Percentiles rank a stretch among this genome's conserved stretches.
Evolutionary conservation across 2,888 invertebrate genomes (phyloP).

Genomic region (Deilephila elpenor): DNA sequence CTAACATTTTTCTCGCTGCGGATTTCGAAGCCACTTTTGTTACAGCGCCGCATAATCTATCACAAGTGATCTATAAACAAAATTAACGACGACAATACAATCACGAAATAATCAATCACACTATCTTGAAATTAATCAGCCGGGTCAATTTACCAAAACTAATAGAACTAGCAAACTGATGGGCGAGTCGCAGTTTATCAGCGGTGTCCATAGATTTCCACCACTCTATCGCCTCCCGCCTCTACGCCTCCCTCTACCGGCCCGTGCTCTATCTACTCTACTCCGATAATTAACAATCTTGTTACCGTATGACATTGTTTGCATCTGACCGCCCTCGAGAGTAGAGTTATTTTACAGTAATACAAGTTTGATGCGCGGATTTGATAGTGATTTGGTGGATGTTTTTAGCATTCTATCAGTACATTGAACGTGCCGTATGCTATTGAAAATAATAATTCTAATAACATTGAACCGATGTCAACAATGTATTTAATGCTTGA

Average conservation of each 20-base stretch:
- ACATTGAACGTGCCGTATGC: background rate
- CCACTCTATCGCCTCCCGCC: background rate
- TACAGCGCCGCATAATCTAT: no score
- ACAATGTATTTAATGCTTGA: no score
- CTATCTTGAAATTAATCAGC: background rate
- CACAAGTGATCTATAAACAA: no score
- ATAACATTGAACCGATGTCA: no score
- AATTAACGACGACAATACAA: background rate
- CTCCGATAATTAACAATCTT: conserved; percentile 3
- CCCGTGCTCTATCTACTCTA: background rate
- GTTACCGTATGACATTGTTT: conserved; percentile 6
- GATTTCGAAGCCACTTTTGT: no score
- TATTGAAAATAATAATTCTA: no score
- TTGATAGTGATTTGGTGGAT: no score
- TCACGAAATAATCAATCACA: background rate
- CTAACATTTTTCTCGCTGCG: no score
- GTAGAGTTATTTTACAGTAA: background rate
- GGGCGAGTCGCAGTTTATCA: background rate
- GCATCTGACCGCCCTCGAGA: background rate
- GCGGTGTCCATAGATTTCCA: background rate
- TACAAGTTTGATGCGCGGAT: background rate
- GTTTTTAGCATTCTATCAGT: background rate
- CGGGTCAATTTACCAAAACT: background rate
- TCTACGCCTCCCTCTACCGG: background rate
- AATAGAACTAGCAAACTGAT: conserved; percentile 6